These are phyloP conservation scores for Apistogramma diplotaenia DNA, from an alignment of 2,113 vertebrate genomes.

Conservation along the genomic window DNA sequence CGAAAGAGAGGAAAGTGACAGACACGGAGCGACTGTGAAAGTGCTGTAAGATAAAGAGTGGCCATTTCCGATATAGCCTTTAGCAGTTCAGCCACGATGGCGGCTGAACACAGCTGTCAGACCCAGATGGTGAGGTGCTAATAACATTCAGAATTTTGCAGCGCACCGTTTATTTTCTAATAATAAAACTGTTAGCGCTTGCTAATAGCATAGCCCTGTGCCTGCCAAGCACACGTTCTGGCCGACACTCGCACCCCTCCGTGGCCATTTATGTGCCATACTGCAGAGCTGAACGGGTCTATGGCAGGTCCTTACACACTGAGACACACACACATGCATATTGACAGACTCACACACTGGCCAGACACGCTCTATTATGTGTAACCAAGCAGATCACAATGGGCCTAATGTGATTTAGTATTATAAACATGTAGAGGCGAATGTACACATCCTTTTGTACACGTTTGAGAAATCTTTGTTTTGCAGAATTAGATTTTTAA, in stretches of 20 bases:
- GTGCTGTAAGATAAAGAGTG: slow-evolving; percentile 48
- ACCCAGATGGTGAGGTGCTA: slow-evolving; percentile 75
- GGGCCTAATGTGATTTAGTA: slow-evolving; percentile 5
- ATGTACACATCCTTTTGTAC: background rate
- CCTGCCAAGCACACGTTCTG: slow-evolving; percentile 69
- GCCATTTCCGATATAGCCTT: slow-evolving; percentile 64
- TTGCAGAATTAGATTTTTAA: background rate
- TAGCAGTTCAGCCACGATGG: slow-evolving; percentile 64
- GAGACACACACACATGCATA: background rate
- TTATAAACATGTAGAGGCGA: slow-evolving; percentile 2
- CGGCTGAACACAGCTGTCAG: slow-evolving; percentile 74
- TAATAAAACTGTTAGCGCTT: slow-evolving; percentile 79
- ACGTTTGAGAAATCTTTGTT: background rate
- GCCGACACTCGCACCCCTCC: slow-evolving; percentile 57
- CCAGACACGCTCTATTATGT: slow-evolving; percentile 20
- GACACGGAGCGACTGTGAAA: slow-evolving; percentile 24
- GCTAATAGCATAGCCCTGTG: slow-evolving; percentile 68
- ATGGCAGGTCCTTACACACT: slow-evolving; percentile 27
- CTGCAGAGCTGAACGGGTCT: slow-evolving; percentile 36
- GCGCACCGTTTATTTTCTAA: slow-evolving; percentile 77
- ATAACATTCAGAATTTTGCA: slow-evolving; percentile 75
- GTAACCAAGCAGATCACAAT: slow-evolving; percentile 42
- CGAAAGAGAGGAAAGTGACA: slow-evolving; percentile 24
- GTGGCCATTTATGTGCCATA: slow-evolving; percentile 61
- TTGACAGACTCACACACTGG: background rate